Percentiles rank a stretch among this genome's conserved stretches.
Conservation (phyloP, 2,797 vertebrate species). For the Cygnus olor region DNA sequence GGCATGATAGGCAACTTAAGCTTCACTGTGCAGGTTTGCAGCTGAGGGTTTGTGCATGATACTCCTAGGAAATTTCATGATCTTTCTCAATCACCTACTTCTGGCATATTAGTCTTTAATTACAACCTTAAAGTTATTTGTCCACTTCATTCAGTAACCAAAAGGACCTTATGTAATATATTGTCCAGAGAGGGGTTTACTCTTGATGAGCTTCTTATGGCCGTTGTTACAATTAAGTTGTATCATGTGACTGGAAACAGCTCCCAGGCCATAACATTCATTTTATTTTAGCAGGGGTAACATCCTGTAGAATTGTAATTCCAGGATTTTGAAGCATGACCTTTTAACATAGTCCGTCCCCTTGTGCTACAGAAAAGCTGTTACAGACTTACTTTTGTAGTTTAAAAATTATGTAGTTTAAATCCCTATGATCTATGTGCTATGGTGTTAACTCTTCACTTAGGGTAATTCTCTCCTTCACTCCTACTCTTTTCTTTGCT, state of each 20-base stretch:
- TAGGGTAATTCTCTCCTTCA: not conserved
- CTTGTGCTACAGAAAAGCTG: not conserved
- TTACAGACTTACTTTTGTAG: not conserved
- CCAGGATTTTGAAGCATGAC: rapidly evolving
- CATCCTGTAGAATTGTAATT: not conserved
- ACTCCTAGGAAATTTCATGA: not conserved
- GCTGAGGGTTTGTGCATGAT: not conserved
- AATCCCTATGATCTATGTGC: not conserved
- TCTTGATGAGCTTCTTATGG: not conserved
- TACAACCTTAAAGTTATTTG: not conserved
- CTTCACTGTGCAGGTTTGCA: not conserved
- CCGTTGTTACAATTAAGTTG: not conserved
- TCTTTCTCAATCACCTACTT: not conserved
- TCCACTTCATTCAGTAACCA: not conserved
- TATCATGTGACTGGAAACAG: not conserved
- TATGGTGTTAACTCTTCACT: not conserved
- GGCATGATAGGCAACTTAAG: not conserved
- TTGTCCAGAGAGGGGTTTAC: not conserved
- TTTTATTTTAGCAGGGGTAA: not conserved
- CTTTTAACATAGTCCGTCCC: not conserved
- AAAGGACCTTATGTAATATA: not conserved
- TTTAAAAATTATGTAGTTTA: not conserved
- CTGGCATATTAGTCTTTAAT: not conserved
- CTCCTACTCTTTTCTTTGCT: not conserved
- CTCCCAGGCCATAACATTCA: not conserved